phyloP scores from a whole-genome alignment of 2,888 invertebrate genomes.

The Tetragnatha montana region DNA sequence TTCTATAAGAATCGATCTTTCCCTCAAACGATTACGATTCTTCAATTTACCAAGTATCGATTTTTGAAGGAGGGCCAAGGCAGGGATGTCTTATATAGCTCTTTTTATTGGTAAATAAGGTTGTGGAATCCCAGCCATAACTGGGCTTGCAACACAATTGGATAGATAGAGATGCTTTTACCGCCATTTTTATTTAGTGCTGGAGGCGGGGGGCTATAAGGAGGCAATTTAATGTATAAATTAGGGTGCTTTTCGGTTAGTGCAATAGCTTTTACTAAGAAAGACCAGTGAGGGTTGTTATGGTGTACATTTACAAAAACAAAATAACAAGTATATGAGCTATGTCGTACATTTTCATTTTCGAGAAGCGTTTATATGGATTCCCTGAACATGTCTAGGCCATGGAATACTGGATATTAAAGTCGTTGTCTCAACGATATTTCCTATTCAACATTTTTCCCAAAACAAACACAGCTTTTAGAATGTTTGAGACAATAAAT shows the following conservation, averaged over 20 bases:
- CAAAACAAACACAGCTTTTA: too few species aligned
- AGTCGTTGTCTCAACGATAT: not conserved
- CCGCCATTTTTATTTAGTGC: not conserved
- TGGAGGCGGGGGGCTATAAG: not conserved
- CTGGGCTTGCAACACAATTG: slow-evolving; percentile 28
- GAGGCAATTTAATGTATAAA: slow-evolving; percentile 31
- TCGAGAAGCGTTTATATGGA: not conserved
- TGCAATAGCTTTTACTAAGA: slow-evolving; percentile 10
- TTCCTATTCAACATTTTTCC: too few species aligned
- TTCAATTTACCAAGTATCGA: too few species aligned
- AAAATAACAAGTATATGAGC: not conserved
- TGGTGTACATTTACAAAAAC: not conserved
- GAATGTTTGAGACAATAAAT: too few species aligned
- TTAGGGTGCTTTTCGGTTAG: slow-evolving; percentile 21
- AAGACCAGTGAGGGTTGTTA: not conserved
- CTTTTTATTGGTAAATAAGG: slow-evolving; percentile 18
- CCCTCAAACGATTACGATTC: too few species aligned
- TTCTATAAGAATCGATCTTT: too few species aligned
- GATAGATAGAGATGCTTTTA: not conserved
- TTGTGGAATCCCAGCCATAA: slow-evolving; percentile 1
- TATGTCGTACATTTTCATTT: slow-evolving; percentile 18
- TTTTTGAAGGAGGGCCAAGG: too few species aligned
- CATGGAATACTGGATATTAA: not conserved
- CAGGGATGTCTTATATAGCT: too few species aligned
- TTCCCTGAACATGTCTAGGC: not conserved